Conservation (phyloP, 1,140 invertebrate genomes). For the Muscidifurax raptorellus region DNA sequence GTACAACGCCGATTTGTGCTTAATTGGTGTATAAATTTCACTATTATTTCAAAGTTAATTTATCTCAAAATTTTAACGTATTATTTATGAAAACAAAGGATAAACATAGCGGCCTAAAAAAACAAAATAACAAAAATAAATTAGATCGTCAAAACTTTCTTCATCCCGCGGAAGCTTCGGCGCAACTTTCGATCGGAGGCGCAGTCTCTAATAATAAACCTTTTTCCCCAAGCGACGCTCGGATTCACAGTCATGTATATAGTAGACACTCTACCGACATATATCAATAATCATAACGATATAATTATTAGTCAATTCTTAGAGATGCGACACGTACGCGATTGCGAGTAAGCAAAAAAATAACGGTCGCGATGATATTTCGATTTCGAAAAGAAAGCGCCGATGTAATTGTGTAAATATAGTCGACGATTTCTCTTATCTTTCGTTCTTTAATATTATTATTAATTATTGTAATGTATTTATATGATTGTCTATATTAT, state of each 20-base stretch:
- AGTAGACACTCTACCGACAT: constrained; percentile 49
- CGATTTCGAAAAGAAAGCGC: constrained; percentile 24
- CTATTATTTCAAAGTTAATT: too few species aligned
- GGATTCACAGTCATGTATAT: constrained; percentile 67
- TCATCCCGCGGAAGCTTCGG: background rate
- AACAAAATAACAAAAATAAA: background rate
- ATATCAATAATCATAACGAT: constrained; percentile 38
- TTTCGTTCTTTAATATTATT: background rate
- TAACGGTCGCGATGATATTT: constrained; percentile 7
- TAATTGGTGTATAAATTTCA: too few species aligned
- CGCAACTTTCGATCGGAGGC: background rate
- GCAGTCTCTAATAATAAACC: background rate
- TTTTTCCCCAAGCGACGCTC: constrained; percentile 46
- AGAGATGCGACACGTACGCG: background rate
- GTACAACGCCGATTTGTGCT: too few species aligned
- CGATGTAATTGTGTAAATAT: constrained; percentile 22
- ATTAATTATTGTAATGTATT: constrained; percentile 3
- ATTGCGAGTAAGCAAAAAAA: constrained; percentile 1
- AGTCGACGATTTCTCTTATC: background rate
- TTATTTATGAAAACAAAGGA: too few species aligned
- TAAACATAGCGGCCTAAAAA: background rate
- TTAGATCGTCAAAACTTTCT: background rate
- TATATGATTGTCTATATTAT: background rate
- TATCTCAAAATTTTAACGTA: too few species aligned
- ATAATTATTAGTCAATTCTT: constrained; percentile 18